phyloP scores from a whole-genome alignment of 2,888 invertebrate genomes.

The Cacoxenus indagator region DNA sequence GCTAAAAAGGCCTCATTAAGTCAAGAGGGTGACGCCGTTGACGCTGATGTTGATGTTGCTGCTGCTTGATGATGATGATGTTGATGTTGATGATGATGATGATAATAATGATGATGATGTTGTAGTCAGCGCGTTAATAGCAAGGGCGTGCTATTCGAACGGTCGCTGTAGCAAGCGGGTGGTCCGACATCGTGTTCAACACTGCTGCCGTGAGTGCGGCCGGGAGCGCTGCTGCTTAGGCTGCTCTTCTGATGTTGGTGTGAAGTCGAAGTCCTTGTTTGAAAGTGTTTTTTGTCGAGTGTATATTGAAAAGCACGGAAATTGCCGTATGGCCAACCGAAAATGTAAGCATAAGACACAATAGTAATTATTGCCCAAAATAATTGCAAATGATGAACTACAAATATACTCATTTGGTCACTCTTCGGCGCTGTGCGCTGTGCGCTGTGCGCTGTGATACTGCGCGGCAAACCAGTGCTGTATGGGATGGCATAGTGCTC shows the following conservation, averaged over 20 bases:
- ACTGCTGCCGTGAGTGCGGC: no score
- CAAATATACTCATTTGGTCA: no score
- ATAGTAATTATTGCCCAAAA: constrained; percentile 69
- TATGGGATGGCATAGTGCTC: no score
- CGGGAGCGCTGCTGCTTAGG: no score
- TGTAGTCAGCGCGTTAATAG: constrained; percentile 40
- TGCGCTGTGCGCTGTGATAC: no score
- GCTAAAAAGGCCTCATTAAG: constrained; percentile 59
- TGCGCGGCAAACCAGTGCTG: no score
- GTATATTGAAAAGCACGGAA: constrained; percentile 13
- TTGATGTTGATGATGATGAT: neutral
- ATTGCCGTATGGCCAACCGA: constrained; percentile 35
- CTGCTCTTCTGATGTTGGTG: neutral
- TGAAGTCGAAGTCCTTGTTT: neutral
- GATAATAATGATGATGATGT: constrained; percentile 42
- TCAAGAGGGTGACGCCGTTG: constrained; percentile 58
- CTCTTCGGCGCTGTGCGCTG: no score
- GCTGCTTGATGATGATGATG: neutral
- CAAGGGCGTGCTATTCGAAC: constrained; percentile 27
- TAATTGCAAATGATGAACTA: constrained; percentile 64
- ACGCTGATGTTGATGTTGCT: constrained; percentile 7
- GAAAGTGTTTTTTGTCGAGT: neutral
- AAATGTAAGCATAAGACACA: constrained; percentile 67
- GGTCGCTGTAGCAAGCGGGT: constrained; percentile 22
- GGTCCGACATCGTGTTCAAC: constrained; percentile 11